Evolutionary conservation across 1,140 invertebrate species (phyloP).

Genomic region (Coenobita brevimanus): DNA sequence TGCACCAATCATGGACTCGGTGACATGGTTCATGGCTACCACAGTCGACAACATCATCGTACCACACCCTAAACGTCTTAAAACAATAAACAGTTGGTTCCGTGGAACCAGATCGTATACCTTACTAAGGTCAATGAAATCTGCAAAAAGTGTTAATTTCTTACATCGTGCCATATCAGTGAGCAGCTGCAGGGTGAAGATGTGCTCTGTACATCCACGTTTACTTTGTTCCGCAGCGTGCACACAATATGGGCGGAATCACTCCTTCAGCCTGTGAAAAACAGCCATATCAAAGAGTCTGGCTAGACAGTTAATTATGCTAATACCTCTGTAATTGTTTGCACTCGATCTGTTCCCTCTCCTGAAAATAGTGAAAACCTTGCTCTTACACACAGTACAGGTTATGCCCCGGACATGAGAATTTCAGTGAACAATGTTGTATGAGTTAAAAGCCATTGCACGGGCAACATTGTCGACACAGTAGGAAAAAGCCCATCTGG

Average conservation of each 20-base stretch:
- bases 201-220: neutral
- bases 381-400: neutral
- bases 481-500: too few species aligned
- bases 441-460: constrained; percentile 7
- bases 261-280: neutral
- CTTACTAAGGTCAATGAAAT: neutral
- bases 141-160: neutral
- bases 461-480: constrained; percentile 11
- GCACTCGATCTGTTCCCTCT: neutral
- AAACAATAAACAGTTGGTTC: too few species aligned
- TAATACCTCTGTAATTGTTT: constrained; percentile 14
- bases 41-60: neutral
- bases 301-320: neutral
- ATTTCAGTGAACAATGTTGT: constrained; percentile 1
- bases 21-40: neutral
- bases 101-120: constrained; percentile 16
- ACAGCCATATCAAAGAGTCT: constrained; percentile 10
- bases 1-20: constrained; percentile 1
- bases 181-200: neutral
- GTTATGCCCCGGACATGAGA: constrained; percentile 2
- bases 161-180: neutral
- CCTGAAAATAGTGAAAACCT: too few species aligned
- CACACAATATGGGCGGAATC: neutral
- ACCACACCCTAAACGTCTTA: too few species aligned
- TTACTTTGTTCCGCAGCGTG: constrained; percentile 4